Conservation (phyloP, 2,797 vertebrate genomes). For the Salmo trutta region DNA sequence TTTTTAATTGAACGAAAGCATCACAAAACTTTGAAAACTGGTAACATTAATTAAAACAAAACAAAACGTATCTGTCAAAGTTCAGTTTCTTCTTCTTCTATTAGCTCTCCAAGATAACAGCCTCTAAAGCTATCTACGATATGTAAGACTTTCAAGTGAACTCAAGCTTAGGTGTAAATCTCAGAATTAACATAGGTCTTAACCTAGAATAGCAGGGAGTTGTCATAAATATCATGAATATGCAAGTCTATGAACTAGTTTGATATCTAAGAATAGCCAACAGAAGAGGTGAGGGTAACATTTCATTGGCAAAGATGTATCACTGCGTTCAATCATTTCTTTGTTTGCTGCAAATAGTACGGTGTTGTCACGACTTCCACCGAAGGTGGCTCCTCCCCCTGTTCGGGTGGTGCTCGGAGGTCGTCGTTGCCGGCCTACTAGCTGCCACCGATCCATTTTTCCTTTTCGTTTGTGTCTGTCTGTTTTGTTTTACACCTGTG, state of each 20-base stretch:
- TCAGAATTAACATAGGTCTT: conserved; percentile 73
- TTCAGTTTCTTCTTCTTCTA: conserved; percentile 5
- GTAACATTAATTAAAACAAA: too few relatives aligned
- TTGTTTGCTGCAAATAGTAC: not conserved
- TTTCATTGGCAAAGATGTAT: conserved; percentile 55
- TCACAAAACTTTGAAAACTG: too few relatives aligned
- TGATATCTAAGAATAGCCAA: conserved; percentile 62
- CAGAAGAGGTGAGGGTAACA: conserved; percentile 55
- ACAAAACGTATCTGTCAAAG: not conserved
- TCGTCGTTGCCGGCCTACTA: too few relatives aligned
- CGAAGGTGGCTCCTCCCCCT: too few relatives aligned
- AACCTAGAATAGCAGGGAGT: conserved; percentile 70
- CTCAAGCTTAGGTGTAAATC: conserved; percentile 64
- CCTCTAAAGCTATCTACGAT: conserved; percentile 43
- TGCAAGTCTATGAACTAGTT: conserved; percentile 74
- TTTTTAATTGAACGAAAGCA: too few relatives aligned
- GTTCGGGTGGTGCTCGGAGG: too few relatives aligned
- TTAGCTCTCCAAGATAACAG: conserved; percentile 32
- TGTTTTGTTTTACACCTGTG: too few relatives aligned
- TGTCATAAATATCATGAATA: conserved; percentile 74
- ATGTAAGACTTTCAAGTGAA: conserved; percentile 55
- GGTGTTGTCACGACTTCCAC: too few relatives aligned
- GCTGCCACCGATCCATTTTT: too few relatives aligned
- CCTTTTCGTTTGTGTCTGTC: too few relatives aligned
- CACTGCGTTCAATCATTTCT: conserved; percentile 14